A percentile compares a stretch with the other conserved stretches of the same genome.
phyloP scores from a whole-genome alignment of 2,113 vertebrate species.

The Ammodytes dubius region DNA sequence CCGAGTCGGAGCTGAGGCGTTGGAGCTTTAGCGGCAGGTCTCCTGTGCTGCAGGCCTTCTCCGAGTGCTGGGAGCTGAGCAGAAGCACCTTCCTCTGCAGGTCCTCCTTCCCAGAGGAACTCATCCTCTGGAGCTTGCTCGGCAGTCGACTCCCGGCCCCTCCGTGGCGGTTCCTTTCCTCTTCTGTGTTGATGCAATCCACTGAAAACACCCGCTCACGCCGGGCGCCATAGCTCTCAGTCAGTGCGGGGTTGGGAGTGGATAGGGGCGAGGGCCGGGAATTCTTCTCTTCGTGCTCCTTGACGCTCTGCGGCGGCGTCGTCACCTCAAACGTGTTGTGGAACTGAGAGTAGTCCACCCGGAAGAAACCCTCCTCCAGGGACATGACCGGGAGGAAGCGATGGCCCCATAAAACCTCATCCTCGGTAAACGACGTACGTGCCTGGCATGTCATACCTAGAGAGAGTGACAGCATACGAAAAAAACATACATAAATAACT shows the following conservation, averaged over 20 bases:
- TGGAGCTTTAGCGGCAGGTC: conserved; percentile 89
- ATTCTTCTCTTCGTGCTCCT: conserved; percentile 89
- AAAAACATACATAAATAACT: conserved; percentile 7
- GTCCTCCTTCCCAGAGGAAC: conserved; percentile 85
- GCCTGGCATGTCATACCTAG: conserved; percentile 94
- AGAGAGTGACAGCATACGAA: conserved; percentile 10
- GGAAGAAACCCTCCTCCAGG: conserved; percentile 92
- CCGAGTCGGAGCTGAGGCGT: conserved; percentile 81
- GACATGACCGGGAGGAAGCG: conserved; percentile 93
- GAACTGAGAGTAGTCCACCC: conserved; percentile 93
- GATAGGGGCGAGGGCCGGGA: conserved; percentile 80
- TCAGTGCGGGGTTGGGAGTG: conserved; percentile 75
- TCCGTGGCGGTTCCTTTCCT: conserved; percentile 68
- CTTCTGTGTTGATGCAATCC: conserved; percentile 82
- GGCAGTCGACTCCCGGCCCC: conserved; percentile 81
- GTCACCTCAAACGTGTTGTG: conserved; percentile 91
- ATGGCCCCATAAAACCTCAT: conserved; percentile 93
- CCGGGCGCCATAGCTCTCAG: conserved; percentile 68
- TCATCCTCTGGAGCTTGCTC: conserved; percentile 90
- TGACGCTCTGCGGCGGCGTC: conserved; percentile 89
- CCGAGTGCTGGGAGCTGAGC: conserved; percentile 80
- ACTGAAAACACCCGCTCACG: conserved; percentile 84
- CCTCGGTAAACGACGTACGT: conserved; percentile 91
- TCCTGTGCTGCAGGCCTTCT: conserved; percentile 88
- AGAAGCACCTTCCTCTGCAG: conserved; percentile 85